These are phyloP conservation scores for Empidonax traillii DNA, from an alignment of 2,113 vertebrate genomes.

Conservation along the genomic window DNA sequence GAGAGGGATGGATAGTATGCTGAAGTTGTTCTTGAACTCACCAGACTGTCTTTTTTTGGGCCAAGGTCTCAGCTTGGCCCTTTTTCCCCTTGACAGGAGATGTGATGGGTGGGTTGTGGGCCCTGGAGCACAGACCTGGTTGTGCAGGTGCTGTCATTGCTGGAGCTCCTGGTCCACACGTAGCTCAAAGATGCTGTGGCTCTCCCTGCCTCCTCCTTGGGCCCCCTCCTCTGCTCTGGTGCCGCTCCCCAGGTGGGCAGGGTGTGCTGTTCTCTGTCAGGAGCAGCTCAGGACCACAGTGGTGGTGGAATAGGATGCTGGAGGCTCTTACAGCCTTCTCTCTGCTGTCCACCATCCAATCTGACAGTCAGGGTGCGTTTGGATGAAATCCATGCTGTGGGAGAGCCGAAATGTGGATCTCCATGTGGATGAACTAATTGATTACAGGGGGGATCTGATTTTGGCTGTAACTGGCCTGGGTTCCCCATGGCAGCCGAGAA, in stretches of 20 bases:
- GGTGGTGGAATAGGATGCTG: rapidly evolving
- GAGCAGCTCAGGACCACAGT: not conserved
- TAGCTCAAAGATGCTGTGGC: not conserved
- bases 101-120: not conserved
- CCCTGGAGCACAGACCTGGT: not conserved
- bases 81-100: not conserved
- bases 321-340: not conserved
- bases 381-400: not conserved
- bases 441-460: not conserved
- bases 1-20: not conserved
- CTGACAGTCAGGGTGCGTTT: rapidly evolving
- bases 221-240: rapidly evolving
- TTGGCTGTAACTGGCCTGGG: not conserved
- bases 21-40: not conserved
- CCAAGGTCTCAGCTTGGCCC: not conserved
- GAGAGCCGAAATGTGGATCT: not conserved
- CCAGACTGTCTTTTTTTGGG: not conserved
- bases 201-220: not conserved
- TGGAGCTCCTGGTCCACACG: not conserved
- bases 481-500: not conserved
- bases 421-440: not conserved
- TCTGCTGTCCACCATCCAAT: not conserved
- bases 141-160: not conserved
- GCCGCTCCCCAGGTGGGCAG: not conserved
- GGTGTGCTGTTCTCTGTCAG: rapidly evolving